phyloP scores from a whole-genome alignment of 2,797 vertebrate genomes.

The Gobio occitaniae region DNA sequence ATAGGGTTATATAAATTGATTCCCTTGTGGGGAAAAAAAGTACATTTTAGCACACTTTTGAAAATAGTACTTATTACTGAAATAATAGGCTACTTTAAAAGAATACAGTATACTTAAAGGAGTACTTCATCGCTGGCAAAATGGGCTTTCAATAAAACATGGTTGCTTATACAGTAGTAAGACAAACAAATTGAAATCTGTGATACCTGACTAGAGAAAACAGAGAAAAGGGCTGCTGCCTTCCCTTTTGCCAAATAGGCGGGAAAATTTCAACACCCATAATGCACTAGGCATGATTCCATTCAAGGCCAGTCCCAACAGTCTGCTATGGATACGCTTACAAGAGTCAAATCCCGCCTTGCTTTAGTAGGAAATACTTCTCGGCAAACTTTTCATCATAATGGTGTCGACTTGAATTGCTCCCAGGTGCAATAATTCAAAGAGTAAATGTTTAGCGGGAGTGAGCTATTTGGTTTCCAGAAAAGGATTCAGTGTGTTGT shows the following conservation, averaged over 20 bases:
- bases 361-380: neutral
- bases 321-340: neutral
- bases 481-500: neutral
- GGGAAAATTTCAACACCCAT: neutral
- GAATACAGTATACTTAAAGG: neutral
- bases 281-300: neutral
- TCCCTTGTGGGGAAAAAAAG: neutral
- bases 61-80: neutral
- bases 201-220: neutral
- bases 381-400: neutral
- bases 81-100: neutral
- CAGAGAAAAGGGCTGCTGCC: neutral
- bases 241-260: neutral
- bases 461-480: neutral
- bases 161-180: neutral
- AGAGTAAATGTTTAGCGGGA: neutral
- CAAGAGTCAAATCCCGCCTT: neutral
- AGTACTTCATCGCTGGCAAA: neutral
- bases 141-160: neutral
- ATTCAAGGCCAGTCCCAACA: neutral
- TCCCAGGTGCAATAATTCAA: neutral
- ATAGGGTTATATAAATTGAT: neutral
- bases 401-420: neutral
- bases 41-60: neutral
- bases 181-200: rapidly evolving